Evolutionary conservation across 2,113 vertebrate species (phyloP), one percentile per base, ranked within the genome.

Genomic region (Polypterus bichir): DNA sequence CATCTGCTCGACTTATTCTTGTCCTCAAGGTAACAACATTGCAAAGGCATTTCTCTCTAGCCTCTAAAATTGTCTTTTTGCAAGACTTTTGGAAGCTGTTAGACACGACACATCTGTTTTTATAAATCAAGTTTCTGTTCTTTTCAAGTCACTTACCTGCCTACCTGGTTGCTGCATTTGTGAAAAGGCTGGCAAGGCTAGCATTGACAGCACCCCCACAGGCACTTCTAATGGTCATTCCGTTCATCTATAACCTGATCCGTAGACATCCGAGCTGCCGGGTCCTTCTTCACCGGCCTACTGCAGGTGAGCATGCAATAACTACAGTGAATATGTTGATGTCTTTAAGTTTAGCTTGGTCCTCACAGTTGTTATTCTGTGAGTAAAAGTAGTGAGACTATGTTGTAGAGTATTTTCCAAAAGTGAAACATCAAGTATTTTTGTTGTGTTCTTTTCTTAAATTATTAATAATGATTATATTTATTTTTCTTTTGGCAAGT

Each of bases 171-270:
- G 95, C 93, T 0, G 95, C 94, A 0, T 99, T 97, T 8, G 86
- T 85, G 66, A 99, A 99, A 73, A 89, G 96, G 0, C 79, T 99
- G 49, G 69, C 93, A 4, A 89, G 91, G 1, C 76, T 98, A 74
- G 83, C 92, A 0, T 87, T 99, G 59, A 90, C 87, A 0, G 92
- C 94, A 0, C 92, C 95, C 0, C 89, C 94, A 0, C 83, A 93
- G 53, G 87, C 83, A 10, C 81, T 97, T 1, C 86, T 98, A 48
- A 84, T 97, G 65, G 71, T 89, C 61, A 80, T 98, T 57, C 93
- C 96, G 10, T 93, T 98, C 76, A 78, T 99, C 77, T 94, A 87
- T 59, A 97, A 99, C 70, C 84, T 99, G 48, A 86, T 99, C 8
- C 86, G 92, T 1, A 83, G 93, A 51, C 96, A 99, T 65, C 94